Conservation (phyloP, 2,113 vertebrate species). For the Craseonycteris thonglongyai region DNA sequence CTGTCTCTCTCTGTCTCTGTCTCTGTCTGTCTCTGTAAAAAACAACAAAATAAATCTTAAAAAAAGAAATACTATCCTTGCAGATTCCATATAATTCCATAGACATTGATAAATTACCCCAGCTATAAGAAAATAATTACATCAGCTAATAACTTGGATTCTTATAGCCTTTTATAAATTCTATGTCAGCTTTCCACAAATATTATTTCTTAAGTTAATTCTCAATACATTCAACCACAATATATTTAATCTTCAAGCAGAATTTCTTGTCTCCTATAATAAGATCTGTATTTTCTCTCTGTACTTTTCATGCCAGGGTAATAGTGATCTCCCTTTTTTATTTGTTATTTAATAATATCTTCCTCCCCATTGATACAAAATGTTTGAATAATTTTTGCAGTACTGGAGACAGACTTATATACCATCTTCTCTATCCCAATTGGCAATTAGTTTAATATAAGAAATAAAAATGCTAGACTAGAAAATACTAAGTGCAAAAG, state of each 20-base stretch:
- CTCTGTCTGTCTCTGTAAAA: too few relatives aligned
- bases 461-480: background rate
- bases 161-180: constrained; percentile 57
- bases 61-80: constrained; percentile 50
- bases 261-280: constrained; percentile 9
- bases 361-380: background rate
- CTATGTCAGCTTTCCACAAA: constrained; percentile 48
- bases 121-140: constrained; percentile 57
- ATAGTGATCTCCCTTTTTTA: background rate
- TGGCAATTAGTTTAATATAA: background rate
- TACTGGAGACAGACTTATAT: background rate
- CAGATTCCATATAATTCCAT: constrained; percentile 9
- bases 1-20: too few relatives aligned
- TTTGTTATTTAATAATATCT: constrained; percentile 1
- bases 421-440: background rate
- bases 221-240: background rate
- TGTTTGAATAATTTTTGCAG: background rate
- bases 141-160: constrained; percentile 48
- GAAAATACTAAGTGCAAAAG: background rate
- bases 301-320: background rate
- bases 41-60: too few relatives aligned
- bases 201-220: constrained; percentile 49
- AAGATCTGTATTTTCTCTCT: background rate
- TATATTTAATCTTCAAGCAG: constrained; percentile 29
- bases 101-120: constrained; percentile 53